Percentiles rank a stretch among this genome's conserved stretches.
phyloP scores from a whole-genome alignment of 64 coral and sea anemone genomes.

The Exaiptasia diaphana region DNA sequence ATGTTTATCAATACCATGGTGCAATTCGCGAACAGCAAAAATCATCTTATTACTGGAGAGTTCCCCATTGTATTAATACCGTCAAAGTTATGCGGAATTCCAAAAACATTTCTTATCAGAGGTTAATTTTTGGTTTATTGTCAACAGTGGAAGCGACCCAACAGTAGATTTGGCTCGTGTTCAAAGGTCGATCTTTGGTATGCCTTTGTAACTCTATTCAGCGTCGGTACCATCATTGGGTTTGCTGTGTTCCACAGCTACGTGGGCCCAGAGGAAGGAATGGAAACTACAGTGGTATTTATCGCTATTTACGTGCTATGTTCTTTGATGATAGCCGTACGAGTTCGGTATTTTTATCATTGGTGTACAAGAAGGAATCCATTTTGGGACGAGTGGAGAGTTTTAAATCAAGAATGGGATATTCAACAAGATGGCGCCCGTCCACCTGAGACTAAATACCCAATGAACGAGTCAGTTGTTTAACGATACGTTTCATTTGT shows the following conservation, averaged over 20 bases:
- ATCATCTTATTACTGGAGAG: too few species aligned
- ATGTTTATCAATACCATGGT: too few species aligned
- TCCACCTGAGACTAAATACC: too few species aligned
- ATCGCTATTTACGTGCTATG: constrained; percentile 79
- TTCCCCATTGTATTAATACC: too few species aligned
- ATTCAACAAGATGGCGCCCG: not conserved
- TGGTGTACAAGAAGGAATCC: constrained; percentile 72
- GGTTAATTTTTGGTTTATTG: not conserved
- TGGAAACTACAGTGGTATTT: constrained; percentile 58
- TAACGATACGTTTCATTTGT: too few species aligned
- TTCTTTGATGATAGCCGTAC: constrained; percentile 57
- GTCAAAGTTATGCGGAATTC: too few species aligned
- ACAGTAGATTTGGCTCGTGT: constrained; percentile 66
- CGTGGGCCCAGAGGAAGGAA: constrained; percentile 50
- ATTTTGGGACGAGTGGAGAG: constrained; percentile 73
- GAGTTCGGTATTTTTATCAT: constrained; percentile 75
- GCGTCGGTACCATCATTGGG: constrained; percentile 56
- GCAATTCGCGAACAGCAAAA: too few species aligned
- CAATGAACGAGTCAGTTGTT: too few species aligned
- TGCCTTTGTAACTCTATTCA: constrained; percentile 68
- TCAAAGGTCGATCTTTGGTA: constrained; percentile 78
- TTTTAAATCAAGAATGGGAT: constrained; percentile 64
- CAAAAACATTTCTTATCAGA: too few species aligned
- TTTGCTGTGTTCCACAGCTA: constrained; percentile 72
- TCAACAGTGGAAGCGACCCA: constrained; percentile 67